Base-by-base conservation (phyloP, 2,888 invertebrate species). In the Meandrusa payeni region DNA sequence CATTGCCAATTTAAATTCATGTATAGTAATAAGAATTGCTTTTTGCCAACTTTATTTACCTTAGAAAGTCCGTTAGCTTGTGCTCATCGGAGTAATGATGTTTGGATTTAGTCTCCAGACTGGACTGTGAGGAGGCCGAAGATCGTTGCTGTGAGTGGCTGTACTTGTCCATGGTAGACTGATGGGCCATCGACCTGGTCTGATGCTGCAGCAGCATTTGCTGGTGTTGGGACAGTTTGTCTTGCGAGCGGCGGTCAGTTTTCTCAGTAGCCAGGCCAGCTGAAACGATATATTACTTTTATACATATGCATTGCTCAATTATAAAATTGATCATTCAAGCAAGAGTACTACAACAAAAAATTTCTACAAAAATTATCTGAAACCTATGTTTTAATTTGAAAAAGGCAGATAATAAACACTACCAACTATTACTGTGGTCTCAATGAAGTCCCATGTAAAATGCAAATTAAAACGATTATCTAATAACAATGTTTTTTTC, bases 61-160 rank as follows among this genome's bases (percentile, higher is more conserved):
- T 82, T 48, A 93, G 76, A 66, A 93, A 93, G 66, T 94, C 93
- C 7, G 92, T 91, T 17, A 93, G 82, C 67, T 93, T 93, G 55
- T 92, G 92, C 63, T 93, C 93, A 51, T 88, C 86, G n/a, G 55
- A 68, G 40, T 85, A 88, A 45, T 85, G 88, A 64, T 82, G 89
- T 64, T 78, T 87, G 60, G 64, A 64, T 55, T 88, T 88, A 7
- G 77, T 55, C 2, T 81, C 81, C 3, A 73, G 57, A 6, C 55
- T 69, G 6, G 80, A 61, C 51, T 76, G 78, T 1, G 78, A 70
- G 4, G 79, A 66, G n/a, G 67, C 59, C n/a, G 78, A 73, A 28
- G 91, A 90, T 17, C 90, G 83, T 29, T 88, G 77, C 46, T 69
- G 74, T 6, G 81, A 66, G 23, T 90, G 74, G 24, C 80, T 78